A percentile compares a stretch with the other conserved stretches of the same genome.
Evolutionary conservation across 2,888 invertebrate genomes (phyloP).

Genomic region (Carcina quercana): DNA sequence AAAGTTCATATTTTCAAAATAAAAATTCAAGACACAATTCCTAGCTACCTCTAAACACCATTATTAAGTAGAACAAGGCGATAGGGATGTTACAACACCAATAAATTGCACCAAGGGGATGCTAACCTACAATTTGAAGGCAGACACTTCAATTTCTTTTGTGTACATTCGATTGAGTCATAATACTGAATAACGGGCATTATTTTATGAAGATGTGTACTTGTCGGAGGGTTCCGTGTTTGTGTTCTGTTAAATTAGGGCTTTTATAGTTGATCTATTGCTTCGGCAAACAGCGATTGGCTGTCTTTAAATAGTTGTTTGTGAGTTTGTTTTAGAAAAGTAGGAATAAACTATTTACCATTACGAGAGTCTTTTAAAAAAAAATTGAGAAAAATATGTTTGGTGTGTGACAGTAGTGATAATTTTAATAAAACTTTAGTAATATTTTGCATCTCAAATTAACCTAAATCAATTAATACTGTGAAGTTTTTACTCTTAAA

Average conservation of each 20-base stretch:
- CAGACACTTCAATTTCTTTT: conserved; percentile 51
- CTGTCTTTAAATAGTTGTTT: not conserved
- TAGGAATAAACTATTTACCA: too few relatives aligned
- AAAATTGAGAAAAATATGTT: too few relatives aligned
- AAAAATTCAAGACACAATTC: too few relatives aligned
- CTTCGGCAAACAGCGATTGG: conserved; percentile 28
- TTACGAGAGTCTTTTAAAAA: too few relatives aligned
- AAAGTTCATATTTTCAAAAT: too few relatives aligned
- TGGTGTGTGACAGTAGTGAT: too few relatives aligned
- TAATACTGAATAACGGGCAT: conserved; percentile 47
- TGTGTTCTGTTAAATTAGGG: conserved; percentile 44
- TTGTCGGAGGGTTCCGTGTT: conserved; percentile 47
- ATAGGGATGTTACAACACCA: conserved; percentile 15
- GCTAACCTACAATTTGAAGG: conserved; percentile 52
- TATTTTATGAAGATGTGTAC: conserved; percentile 52
- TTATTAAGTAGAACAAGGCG: conserved; percentile 11
- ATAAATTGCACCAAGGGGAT: conserved; percentile 31
- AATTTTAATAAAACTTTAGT: too few relatives aligned
- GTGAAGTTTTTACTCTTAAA: too few relatives aligned
- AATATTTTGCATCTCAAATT: too few relatives aligned
- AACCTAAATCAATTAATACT: too few relatives aligned
- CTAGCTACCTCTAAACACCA: not conserved
- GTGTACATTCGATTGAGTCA: conserved; percentile 60
- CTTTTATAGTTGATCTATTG: conserved; percentile 55
- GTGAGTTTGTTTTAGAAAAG: too few relatives aligned